These are phyloP conservation scores for Acronicta alni DNA, from an alignment of 2,888 invertebrate genomes.

Conservation along the genomic window DNA sequence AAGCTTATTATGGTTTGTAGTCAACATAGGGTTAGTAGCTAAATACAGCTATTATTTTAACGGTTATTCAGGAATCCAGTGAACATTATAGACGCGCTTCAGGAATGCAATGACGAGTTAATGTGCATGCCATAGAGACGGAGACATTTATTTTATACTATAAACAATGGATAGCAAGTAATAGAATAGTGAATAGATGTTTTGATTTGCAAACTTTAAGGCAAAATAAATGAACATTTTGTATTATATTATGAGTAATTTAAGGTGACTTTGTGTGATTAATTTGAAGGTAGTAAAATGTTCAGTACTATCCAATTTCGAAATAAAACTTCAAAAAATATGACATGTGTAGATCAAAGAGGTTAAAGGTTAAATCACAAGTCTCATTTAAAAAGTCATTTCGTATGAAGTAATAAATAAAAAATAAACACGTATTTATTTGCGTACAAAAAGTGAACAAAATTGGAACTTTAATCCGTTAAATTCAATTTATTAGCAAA, in stretches of 20 bases:
- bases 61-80: conserved; percentile 72
- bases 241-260: no score
- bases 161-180: conserved; percentile 50
- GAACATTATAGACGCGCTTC: conserved; percentile 62
- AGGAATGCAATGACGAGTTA: conserved; percentile 65
- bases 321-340: conserved; percentile 1
- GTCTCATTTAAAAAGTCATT: conserved; percentile 3
- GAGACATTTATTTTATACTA: conserved; percentile 63
- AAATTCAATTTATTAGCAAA: conserved; percentile 29
- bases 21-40: conserved; percentile 48
- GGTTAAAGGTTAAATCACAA: conserved; percentile 6
- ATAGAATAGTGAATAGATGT: conserved; percentile 32
- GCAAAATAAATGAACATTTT: conserved; percentile 3
- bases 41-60: conserved; percentile 75
- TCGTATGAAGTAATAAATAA: not conserved
- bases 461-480: conserved; percentile 17
- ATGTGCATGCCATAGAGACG: conserved; percentile 64
- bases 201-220: conserved; percentile 11
- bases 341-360: not conserved
- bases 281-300: no score
- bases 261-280: no score
- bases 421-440: conserved; percentile 13
- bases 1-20: conserved; percentile 42
- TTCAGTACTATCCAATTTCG: conserved; percentile 10
- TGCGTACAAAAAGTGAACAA: conserved; percentile 12